Conservation (phyloP, 2,888 invertebrate genomes). For the Limnephilus lunatus region DNA sequence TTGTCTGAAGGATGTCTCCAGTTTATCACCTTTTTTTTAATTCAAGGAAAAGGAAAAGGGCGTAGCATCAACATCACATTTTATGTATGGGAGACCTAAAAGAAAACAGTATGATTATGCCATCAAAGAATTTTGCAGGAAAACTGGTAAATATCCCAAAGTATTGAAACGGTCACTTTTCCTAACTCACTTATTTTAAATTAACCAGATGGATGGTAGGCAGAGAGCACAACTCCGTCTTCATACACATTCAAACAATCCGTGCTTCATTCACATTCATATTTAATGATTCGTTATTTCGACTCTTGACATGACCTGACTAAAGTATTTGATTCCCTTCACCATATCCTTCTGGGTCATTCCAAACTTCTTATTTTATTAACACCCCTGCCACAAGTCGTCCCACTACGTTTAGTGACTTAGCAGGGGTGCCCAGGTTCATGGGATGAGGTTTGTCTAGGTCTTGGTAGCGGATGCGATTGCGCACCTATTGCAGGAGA, state of each 20-base stretch:
- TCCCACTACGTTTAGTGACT: too few species aligned
- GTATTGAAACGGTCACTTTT: not conserved
- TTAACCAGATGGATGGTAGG: not conserved
- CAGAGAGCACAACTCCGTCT: not conserved
- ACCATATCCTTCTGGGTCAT: not conserved
- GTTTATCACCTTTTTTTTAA: not conserved
- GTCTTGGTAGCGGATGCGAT: too few species aligned
- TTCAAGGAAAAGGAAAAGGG: slow-evolving; percentile 73
- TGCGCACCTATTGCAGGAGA: too few species aligned
- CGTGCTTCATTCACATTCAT: not conserved
- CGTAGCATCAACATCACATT: slow-evolving; percentile 73
- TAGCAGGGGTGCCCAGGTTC: too few species aligned
- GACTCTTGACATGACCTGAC: not conserved
- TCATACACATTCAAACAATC: not conserved
- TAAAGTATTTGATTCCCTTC: not conserved
- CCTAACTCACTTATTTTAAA: not conserved
- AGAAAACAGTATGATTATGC: slow-evolving; percentile 68
- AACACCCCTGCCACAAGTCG: too few species aligned
- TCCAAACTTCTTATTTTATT: not conserved
- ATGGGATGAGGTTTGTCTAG: too few species aligned
- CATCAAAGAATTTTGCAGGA: slow-evolving; percentile 42
- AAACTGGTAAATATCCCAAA: slow-evolving; percentile 20
- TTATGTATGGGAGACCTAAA: slow-evolving; percentile 72
- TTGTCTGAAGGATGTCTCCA: not conserved
- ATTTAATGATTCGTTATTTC: not conserved